phyloP scores from a whole-genome alignment of 2,797 vertebrate genomes.

The Gallinago nigripennis region DNA sequence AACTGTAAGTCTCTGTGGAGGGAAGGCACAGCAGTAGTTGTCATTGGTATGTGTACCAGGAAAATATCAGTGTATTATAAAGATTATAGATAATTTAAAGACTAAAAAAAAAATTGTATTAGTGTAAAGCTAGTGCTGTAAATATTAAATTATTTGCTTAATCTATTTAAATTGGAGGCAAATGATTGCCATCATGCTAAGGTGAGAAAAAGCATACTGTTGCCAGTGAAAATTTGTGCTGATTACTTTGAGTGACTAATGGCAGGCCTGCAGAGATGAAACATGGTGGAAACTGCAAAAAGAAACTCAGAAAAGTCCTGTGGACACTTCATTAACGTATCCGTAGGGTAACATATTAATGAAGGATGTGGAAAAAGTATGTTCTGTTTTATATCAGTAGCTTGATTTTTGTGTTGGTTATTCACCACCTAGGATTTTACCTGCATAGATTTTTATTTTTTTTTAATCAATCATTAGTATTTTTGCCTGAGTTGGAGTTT shows the following conservation, averaged over 20 bases:
- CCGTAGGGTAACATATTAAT: background rate
- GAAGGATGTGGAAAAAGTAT: background rate
- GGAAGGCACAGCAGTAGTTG: background rate
- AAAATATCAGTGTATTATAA: background rate
- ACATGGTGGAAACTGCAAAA: background rate
- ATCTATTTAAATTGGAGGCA: background rate
- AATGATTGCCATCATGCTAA: background rate
- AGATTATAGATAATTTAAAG: background rate
- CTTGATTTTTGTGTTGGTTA: background rate
- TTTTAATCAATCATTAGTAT: background rate
- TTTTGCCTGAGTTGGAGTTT: background rate
- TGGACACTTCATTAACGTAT: background rate
- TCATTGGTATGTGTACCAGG: background rate
- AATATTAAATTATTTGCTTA: background rate
- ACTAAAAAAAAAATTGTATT: background rate
- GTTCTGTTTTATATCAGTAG: background rate
- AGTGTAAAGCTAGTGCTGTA: background rate
- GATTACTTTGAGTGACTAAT: background rate
- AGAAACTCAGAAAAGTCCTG: background rate
- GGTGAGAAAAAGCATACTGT: background rate
- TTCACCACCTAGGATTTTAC: background rate
- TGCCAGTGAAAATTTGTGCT: background rate
- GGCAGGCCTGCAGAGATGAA: background rate
- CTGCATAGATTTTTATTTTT: background rate
- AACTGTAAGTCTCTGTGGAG: background rate